phyloP scores from a whole-genome alignment of 2,113 vertebrate species.

The Mormyrus lacerda region DNA sequence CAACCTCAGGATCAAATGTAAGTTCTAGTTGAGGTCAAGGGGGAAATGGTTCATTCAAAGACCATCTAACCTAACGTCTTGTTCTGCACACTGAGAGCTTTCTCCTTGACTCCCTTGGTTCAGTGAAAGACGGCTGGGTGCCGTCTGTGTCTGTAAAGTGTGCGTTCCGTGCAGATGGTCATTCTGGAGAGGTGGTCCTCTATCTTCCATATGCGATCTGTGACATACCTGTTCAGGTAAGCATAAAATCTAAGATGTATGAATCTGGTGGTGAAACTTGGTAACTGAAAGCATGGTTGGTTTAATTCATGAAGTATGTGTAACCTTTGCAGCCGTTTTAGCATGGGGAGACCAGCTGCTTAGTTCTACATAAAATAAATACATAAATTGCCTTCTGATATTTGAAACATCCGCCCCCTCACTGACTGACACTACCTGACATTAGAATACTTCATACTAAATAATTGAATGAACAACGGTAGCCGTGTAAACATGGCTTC shows the following conservation, averaged over 20 bases:
- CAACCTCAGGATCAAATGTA: conserved; percentile 40
- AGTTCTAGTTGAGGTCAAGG: not conserved
- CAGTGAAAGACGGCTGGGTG: conserved; percentile 46
- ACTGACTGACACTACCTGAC: not conserved
- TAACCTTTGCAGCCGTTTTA: not conserved
- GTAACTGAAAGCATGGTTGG: not conserved
- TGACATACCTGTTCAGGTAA: conserved; percentile 49
- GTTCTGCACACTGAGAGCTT: not conserved
- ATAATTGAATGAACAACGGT: not conserved
- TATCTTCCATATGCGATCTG: conserved; percentile 37
- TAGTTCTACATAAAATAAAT: not conserved
- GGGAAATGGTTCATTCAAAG: not conserved
- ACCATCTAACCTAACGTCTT: not conserved
- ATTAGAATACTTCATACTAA: not conserved
- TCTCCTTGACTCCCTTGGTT: not conserved
- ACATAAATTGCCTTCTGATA: not conserved
- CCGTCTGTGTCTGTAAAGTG: conserved; percentile 51
- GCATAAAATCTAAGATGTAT: conserved; percentile 15
- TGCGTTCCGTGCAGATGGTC: conserved; percentile 33
- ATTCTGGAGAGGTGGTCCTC: conserved; percentile 33
- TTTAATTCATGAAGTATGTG: not conserved
- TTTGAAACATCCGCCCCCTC: not conserved
- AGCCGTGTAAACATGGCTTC: not conserved
- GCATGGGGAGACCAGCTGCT: not conserved
- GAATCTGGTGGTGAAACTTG: not conserved